Base-by-base conservation (phyloP, 1,140 invertebrate genomes). In the Magallana ariakensis region DNA sequence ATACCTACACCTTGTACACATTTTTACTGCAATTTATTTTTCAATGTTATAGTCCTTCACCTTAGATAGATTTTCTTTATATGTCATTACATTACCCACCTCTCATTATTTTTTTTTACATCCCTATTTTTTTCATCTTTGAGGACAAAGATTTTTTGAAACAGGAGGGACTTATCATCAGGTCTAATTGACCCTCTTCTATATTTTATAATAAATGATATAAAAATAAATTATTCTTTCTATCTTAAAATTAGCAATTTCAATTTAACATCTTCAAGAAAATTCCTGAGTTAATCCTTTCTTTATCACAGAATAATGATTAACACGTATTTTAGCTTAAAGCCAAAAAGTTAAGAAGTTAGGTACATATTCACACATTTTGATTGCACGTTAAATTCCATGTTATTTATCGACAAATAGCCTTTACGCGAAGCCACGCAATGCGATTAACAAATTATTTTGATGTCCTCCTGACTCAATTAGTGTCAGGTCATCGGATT, bases 271-370 rank as follows among this genome's bases (percentile, higher is more conserved):
- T 60, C 19, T 60, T 60, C 15, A 60, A n/a, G 19, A 60, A 15
- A 60, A 6, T 6, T 15, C 6, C 19, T n/a, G 15, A 16, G 15
- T 60, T 60, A 6, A 60, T 15, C 58, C 15, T 60, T 60, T n/a
- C 19, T 60, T 60, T 60, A 60, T 60, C 58, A 6, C 6, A 10
- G 58, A 60, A 60, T 16, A 60, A 60, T n/a, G 6, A 60, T 6
- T 60, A 60, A 11, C 11, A 15, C 58, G 3, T 60, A 16, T 15
- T 16, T n/a, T 60, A 60, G 58, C 58, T 60, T 60, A 60, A 60
- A 60, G 58, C 58, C 58, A 60, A 16, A 60, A 60, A 46, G 58
- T 60, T 60, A 60, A 60, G 58, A 60, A 60, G 58, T 60, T 60
- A 16, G 15, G 58, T 60, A 60, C 58, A 60, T 60, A 60, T 60